These are phyloP conservation scores for Heliornis fulica DNA, from an alignment of 2,113 vertebrate species.

Conservation along the genomic window DNA sequence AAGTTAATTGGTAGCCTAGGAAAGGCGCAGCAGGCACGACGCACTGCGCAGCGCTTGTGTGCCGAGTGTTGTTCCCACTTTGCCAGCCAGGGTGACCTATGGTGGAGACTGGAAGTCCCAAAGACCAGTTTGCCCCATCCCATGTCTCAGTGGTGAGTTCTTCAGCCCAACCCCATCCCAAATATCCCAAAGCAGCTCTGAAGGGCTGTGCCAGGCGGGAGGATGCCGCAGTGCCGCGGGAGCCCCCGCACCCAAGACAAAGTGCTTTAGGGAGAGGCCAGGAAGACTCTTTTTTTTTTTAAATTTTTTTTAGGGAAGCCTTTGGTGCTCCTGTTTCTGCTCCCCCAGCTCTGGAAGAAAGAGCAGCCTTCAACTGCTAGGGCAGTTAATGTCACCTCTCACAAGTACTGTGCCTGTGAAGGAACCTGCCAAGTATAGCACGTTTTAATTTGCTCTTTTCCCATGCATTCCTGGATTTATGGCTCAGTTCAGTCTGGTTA, in stretches of 20 bases:
- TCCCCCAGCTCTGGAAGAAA: not conserved
- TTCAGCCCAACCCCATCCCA: not conserved
- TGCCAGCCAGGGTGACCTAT: not conserved
- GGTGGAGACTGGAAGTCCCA: rapidly evolving
- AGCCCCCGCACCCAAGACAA: rapidly evolving
- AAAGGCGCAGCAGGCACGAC: not conserved
- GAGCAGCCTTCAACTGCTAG: not conserved
- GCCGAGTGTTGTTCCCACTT: rapidly evolving
- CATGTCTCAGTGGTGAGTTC: not conserved
- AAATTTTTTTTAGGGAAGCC: no score
- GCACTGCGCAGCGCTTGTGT: rapidly evolving
- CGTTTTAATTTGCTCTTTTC: conserved; percentile 30
- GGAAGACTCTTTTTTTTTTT: not conserved
- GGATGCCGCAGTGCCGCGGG: rapidly evolving
- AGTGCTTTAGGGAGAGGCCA: not conserved
- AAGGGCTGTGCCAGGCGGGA: not conserved
- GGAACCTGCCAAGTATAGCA: conserved; percentile 49
- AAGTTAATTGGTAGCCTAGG: not conserved
- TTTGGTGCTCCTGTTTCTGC: not conserved
- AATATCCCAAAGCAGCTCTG: not conserved
- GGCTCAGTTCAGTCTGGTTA: not conserved
- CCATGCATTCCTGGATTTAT: conserved; percentile 44
- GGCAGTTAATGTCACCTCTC: not conserved
- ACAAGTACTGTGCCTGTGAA: rapidly evolving
- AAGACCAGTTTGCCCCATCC: rapidly evolving